Evolutionary conservation across 2,888 invertebrate species (phyloP), one percentile per base, ranked within the genome.

Genomic region (Atherix ibis): DNA sequence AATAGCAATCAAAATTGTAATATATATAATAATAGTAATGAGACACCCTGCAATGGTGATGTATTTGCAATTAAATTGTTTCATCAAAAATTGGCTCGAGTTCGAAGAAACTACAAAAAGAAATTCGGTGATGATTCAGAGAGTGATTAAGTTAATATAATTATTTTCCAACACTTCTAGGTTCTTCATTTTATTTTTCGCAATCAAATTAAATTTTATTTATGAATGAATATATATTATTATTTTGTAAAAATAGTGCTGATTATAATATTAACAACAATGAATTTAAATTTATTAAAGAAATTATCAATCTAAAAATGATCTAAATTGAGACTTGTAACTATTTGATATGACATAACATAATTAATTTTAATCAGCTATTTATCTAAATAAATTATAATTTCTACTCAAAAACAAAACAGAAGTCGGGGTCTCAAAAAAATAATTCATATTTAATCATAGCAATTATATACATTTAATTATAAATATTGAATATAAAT

Each of bases 91-190:
- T 65, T 72, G 25, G 71, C 72, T 49, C 69, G 71, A 44, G 69
- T 71, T 2, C 63, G 73, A 5, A 62, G 73, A 38, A 73, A 73
- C 52, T 70, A 73, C 52, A 65, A 73, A 46, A 71, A 65, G 52
- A 72, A 71, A 46, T 67, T 74, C 54, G 60, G 52, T 22, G 50
- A 51, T 37, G 73, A 74, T 42, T 73, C 75, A 0, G 76, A 76
- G 51, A 75, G 74, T 30, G 74, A 73, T 53, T 66, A 53, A 52
- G 37, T 19, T 19, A 14, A 10, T 2, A 22, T n/a, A n/a, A 9
- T 24, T n/a, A 16, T 4, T 5, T 9, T 17, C 18, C 18, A 30
- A 30, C 4, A 4, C 30, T n/a, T 30, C 18, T 30, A 5, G 8
- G 9, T 32, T 12, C 18, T 18, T 18, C 13, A n/a, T n/a, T 19